These are phyloP conservation scores for Arremon aurantiirostris DNA, from an alignment of 2,797 vertebrate genomes.

Conservation along the genomic window DNA sequence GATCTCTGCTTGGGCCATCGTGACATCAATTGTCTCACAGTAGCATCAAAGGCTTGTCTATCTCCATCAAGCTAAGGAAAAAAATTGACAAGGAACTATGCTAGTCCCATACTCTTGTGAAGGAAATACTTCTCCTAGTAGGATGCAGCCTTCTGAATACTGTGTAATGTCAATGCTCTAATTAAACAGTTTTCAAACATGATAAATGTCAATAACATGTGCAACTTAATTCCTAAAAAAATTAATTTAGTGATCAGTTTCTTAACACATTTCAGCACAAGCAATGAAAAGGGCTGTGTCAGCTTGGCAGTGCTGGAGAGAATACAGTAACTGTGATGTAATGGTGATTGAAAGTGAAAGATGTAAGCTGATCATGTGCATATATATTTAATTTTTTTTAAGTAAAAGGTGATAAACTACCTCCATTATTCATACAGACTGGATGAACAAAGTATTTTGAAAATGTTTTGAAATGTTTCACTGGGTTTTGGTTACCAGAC, in stretches of 20 bases:
- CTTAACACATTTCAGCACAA: neutral
- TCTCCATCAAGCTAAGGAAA: constrained; percentile 84
- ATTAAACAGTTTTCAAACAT: neutral
- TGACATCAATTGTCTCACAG: constrained; percentile 89
- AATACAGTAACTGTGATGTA: neutral
- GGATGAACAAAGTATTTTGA: neutral
- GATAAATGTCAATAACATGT: neutral
- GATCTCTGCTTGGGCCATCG: constrained; percentile 89
- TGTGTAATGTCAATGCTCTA: neutral
- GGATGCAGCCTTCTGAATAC: neutral
- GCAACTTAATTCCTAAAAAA: neutral
- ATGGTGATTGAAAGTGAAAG: neutral
- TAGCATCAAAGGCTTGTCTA: constrained; percentile 86
- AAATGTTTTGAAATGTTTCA: neutral
- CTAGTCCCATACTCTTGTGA: neutral
- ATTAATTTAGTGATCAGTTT: neutral
- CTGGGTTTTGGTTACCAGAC: neutral
- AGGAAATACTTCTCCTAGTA: neutral
- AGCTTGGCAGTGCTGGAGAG: neutral
- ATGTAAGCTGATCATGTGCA: fast-evolving
- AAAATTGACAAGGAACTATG: neutral
- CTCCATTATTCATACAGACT: neutral
- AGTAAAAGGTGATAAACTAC: neutral
- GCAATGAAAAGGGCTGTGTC: neutral
- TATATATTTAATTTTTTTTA: neutral